Evolutionary conservation across 2,797 vertebrate genomes (phyloP).

Genomic region (Manis javanica): DNA sequence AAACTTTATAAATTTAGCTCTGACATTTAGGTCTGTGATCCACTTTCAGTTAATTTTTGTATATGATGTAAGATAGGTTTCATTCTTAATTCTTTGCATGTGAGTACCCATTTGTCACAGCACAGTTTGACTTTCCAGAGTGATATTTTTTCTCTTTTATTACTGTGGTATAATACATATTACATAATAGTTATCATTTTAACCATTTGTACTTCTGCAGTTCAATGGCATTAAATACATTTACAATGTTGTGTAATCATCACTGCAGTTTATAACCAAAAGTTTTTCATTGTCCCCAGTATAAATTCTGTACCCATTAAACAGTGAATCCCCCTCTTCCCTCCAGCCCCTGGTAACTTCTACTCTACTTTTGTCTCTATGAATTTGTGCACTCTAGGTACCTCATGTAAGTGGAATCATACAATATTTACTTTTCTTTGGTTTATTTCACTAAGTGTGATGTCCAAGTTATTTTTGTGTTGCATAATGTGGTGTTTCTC

Average conservation of each 20-base stretch:
- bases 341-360: background rate
- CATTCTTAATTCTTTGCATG: background rate
- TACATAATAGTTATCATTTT: background rate
- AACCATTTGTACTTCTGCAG: background rate
- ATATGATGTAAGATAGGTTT: background rate
- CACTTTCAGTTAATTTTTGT: background rate
- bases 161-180: background rate
- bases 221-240: background rate
- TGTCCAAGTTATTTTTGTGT: background rate
- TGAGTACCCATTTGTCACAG: background rate
- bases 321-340: background rate
- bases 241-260: background rate
- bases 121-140: background rate
- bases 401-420: background rate
- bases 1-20: background rate
- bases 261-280: background rate
- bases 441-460: background rate
- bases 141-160: background rate
- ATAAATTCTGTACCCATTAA: background rate
- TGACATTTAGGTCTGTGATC: background rate
- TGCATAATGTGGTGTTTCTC: background rate
- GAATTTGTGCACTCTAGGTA: background rate
- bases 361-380: background rate
- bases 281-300: background rate
- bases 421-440: conserved; percentile 25